Evolutionary conservation across 2,888 invertebrate species (phyloP).

Genomic region (Conops quadrifasciatus): DNA sequence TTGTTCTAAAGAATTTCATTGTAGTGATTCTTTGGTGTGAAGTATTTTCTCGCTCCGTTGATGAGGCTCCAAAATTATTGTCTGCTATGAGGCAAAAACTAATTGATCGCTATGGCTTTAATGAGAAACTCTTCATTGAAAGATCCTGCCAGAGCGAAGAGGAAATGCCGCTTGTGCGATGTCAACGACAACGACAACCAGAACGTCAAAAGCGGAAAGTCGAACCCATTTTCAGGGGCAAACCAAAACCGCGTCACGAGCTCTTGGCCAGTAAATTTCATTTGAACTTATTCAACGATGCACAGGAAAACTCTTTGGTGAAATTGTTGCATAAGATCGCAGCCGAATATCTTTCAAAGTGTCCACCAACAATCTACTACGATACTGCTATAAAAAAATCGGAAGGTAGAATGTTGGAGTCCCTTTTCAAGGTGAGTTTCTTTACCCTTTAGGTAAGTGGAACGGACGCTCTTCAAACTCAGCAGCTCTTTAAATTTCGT

Average conservation of each 20-base stretch:
- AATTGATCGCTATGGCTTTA: conserved; percentile 43
- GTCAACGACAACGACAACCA: too few relatives aligned
- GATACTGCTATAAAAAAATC: conserved; percentile 70
- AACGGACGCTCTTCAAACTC: not conserved
- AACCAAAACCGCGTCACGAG: conserved; percentile 70
- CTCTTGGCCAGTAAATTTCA: conserved; percentile 68
- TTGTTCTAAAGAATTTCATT: not conserved
- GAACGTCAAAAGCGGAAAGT: conserved; percentile 57
- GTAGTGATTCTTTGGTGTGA: not conserved
- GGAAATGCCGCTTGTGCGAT: not conserved
- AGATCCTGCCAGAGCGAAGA: not conserved
- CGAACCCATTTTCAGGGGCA: conserved; percentile 69
- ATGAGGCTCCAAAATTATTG: not conserved
- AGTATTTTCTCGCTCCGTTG: not conserved
- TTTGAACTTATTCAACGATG: conserved; percentile 59
- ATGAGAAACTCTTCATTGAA: conserved; percentile 39
- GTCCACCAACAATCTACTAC: conserved; percentile 75
- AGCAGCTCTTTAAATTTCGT: conserved; percentile 7
- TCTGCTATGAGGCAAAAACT: conserved; percentile 39
- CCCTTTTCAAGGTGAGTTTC: conserved; percentile 66
- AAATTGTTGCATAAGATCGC: conserved; percentile 71
- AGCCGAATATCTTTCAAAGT: conserved; percentile 70
- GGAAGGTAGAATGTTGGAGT: conserved; percentile 69
- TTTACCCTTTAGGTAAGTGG: not conserved
- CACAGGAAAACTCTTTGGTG: conserved; percentile 71